Evolutionary conservation across 2,797 vertebrate genomes (phyloP).

Genomic region (Melanotaenia nigrans): DNA sequence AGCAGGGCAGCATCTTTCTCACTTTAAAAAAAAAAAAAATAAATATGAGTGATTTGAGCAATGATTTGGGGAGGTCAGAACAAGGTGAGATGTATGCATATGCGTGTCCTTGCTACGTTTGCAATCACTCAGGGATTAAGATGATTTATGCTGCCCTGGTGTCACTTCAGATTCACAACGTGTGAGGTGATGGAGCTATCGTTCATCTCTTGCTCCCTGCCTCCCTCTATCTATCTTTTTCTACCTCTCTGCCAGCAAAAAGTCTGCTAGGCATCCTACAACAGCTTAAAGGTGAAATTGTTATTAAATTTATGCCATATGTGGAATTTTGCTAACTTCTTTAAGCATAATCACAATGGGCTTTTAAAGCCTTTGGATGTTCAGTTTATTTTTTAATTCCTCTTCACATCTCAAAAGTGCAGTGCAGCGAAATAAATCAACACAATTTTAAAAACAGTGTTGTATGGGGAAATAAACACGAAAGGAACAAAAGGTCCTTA

Average conservation of each 20-base stretch:
- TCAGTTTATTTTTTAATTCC: background rate
- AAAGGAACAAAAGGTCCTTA: background rate
- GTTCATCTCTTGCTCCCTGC: conserved; percentile 54
- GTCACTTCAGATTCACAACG: conserved; percentile 72
- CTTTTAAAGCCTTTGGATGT: background rate
- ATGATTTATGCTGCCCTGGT: conserved; percentile 76
- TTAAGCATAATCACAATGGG: background rate
- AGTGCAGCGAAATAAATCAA: background rate
- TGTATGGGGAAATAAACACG: background rate
- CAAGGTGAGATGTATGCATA: conserved; percentile 57
- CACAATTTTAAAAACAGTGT: background rate
- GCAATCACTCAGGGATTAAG: conserved; percentile 74
- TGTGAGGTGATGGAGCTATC: conserved; percentile 67
- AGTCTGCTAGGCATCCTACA: conserved; percentile 2
- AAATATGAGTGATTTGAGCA: conserved; percentile 70
- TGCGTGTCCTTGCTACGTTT: conserved; percentile 59
- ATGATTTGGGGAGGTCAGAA: conserved; percentile 63
- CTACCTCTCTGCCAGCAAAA: conserved; percentile 7
- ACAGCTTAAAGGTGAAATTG: background rate
- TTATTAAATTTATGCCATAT: conserved; percentile 10
- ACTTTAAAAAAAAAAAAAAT: conserved; percentile 34
- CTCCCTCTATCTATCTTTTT: conserved; percentile 5
- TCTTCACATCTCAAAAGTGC: background rate
- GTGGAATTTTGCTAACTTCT: conserved; percentile 4
- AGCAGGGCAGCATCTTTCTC: conserved; percentile 29